Base-by-base conservation (phyloP, 2,797 vertebrate genomes). In the Acanthurus lineatus region DNA sequence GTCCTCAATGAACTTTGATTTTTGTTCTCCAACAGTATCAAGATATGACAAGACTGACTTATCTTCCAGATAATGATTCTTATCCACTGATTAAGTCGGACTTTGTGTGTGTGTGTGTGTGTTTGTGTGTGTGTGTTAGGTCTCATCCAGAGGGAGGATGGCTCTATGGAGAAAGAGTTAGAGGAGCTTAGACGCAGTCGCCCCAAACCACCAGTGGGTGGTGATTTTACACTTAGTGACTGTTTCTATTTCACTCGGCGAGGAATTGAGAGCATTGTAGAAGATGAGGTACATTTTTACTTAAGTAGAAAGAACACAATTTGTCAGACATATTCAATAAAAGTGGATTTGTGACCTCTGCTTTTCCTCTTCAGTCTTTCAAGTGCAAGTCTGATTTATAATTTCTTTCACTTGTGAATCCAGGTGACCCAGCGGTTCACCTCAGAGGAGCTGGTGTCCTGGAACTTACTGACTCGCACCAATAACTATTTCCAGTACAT, bases 401-500 rank as follows among this genome's bases (percentile, higher is more conserved):
- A 38, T 35, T 9, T n/a, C 0, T 16, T n/a, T 35, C 0, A 11
- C 12, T 54, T 79, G 57, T 65, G 1, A 22, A 59, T 69, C 4
- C 3, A 94, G 94, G 98, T 99, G 77, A 99, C 98, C 2, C 97
- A 99, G 82, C 93, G 97, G 61, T 99, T 99, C 91, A 94, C 95
- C 1, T 99, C 98, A 0, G 98, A 99, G 89, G 98, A 99, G 90
- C 92, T 99, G 52, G 95, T 96, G 51, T 98, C 97, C 51, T 99
- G 98, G 97, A 99, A 99, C 89, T 96, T 99, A 49, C 96, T 99
- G 72, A 99, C 98, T 0, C 96, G 98, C 82, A 98, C 96, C 81
- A 99, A 98, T 74, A 91, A 95, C 71, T 95, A 99, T 85, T 99
- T 99, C 88, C 96, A 97, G 47, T 98, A 98, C 78, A 96, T 99